Base-by-base conservation (phyloP, 2,113 vertebrate species). In the Misgurnus mizolepis region DNA sequence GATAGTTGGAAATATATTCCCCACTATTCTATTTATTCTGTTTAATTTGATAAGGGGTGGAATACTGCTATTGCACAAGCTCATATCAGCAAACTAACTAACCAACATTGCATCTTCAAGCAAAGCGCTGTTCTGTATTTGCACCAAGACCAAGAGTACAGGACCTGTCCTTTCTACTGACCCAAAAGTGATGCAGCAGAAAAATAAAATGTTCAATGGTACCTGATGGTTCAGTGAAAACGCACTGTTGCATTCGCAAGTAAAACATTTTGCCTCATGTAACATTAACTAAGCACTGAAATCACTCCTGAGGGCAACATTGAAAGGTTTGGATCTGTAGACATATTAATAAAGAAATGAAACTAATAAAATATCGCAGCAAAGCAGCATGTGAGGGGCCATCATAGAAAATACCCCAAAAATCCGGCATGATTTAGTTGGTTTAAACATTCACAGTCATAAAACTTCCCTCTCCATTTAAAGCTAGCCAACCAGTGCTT, bases 401-500 rank as follows among this genome's bases (percentile, higher is more conserved):
- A 58, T 74, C 66, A 34, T 67, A 67, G 39, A 72, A 73, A 69
- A 61, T 12, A 34, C 3, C 76, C 6, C 41, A 27, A 43, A 76
- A 60, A 68, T 66, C 27, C 27, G 27, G 27, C 27, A 1, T 34
- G 27, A 61, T 55, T 34, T 41, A 53, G 45, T 61, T 79, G 17
- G 27, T n/a, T 15, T 55, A 49, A 77, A 71, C 18, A 56, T 40
- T 45, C 61, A 34, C n/a, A 61, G 71, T 68, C 69, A 75, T 50
- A 60, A 75, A 76, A 70, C 56, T 62, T 47, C 75, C 65, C 53
- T 67, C 50, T 79, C 72, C 58, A 73, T 77, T 71, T 79, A 83
- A 80, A 83, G 74, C 67, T 56, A 82, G 55, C 67, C 49, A 75
- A 55, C 80, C 83, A 76, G 80, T 49, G 70, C 67, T 79, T 67